Evolutionary conservation across 1,140 invertebrate genomes (phyloP).

Genomic region (Aphis gossypii): DNA sequence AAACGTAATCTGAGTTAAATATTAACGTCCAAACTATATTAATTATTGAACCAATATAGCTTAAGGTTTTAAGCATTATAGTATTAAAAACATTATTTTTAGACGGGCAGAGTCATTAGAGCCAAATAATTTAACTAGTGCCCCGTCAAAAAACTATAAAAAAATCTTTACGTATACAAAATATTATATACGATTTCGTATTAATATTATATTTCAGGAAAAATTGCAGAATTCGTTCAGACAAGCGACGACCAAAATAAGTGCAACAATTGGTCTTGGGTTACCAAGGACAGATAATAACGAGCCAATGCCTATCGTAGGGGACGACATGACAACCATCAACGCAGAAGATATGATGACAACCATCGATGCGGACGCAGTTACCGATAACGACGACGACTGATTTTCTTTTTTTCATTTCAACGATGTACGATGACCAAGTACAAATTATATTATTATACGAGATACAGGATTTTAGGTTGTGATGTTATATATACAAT

Average conservation of each 20-base stretch:
- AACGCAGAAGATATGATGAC: background rate
- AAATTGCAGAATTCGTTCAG: slow-evolving; percentile 82
- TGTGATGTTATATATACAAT: background rate
- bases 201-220: slow-evolving; percentile 66
- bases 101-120: background rate
- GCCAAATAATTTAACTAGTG: background rate
- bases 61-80: background rate
- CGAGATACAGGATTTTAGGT: background rate
- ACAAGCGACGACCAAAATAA: slow-evolving; percentile 83
- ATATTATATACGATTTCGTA: background rate
- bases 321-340: background rate
- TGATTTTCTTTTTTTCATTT: slow-evolving; percentile 27
- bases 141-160: background rate
- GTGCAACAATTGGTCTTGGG: slow-evolving; percentile 82
- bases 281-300: slow-evolving; percentile 67
- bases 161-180: background rate
- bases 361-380: background rate
- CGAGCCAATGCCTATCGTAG: background rate
- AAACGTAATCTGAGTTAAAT: background rate
- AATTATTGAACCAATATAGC: background rate
- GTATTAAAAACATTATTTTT: background rate
- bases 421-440: background rate
- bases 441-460: slow-evolving; percentile 16
- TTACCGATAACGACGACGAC: slow-evolving; percentile 18
- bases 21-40: background rate